These are phyloP conservation scores for Aspidoscelis tigris DNA, from an alignment of 2,113 vertebrate genomes.

Conservation along the genomic window DNA sequence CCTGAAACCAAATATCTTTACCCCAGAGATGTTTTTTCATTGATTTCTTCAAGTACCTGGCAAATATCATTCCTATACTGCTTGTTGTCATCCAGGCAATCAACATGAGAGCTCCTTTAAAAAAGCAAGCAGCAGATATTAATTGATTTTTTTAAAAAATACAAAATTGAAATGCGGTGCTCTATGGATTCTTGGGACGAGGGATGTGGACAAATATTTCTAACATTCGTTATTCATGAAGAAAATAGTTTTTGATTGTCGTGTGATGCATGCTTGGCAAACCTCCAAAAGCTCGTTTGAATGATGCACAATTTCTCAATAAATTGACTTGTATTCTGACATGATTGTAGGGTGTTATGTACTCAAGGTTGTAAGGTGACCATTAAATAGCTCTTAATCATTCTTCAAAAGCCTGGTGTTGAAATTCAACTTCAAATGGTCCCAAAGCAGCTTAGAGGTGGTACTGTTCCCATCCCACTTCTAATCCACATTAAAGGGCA, in stretches of 20 bases:
- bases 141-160: neutral
- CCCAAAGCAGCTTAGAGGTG: too few species aligned
- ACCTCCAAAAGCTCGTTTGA: neutral
- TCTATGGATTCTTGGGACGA: too few species aligned
- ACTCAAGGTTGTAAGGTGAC: neutral
- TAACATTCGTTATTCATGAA: too few species aligned
- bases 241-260: too few species aligned
- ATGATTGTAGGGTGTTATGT: neutral
- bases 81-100: slow-evolving; percentile 81
- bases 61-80: slow-evolving; percentile 79
- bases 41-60: slow-evolving; percentile 71
- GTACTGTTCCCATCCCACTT: too few species aligned
- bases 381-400: neutral
- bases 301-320: neutral
- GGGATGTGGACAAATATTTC: too few species aligned
- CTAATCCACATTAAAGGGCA: too few species aligned
- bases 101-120: slow-evolving; percentile 80
- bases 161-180: too few species aligned
- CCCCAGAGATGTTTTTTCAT: slow-evolving; percentile 48
- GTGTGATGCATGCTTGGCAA: neutral
- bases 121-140: neutral
- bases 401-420: neutral
- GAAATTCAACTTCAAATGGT: too few species aligned
- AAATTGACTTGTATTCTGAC: neutral
- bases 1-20: slow-evolving; percentile 81